These are phyloP conservation scores for Chrysemys picta DNA, from an alignment of 2,113 vertebrate species.

Conservation along the genomic window DNA sequence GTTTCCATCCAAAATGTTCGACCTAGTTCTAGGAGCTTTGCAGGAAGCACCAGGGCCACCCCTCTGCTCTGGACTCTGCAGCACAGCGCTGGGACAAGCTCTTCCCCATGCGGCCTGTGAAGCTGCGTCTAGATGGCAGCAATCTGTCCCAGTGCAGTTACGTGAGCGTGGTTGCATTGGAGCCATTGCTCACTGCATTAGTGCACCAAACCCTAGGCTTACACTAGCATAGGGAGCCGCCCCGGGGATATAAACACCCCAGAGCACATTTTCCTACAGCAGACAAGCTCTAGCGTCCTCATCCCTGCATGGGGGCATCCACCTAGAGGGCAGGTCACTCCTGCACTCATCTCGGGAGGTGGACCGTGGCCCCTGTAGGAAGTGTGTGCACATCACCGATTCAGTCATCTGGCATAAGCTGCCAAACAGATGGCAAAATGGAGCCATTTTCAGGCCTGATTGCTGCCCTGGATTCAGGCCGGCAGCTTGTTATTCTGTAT, in stretches of 20 bases:
- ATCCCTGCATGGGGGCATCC: no score
- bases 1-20: neutral
- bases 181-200: no score
- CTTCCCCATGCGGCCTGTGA: neutral
- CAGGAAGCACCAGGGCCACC: neutral
- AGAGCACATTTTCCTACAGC: neutral
- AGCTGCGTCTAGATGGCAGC: no score
- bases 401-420: neutral
- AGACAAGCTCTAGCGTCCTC: no score
- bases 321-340: no score
- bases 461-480: neutral
- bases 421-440: neutral
- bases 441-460: neutral
- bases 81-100: neutral
- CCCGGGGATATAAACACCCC: no score
- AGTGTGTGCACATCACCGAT: no score
- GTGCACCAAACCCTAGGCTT: neutral
- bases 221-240: no score
- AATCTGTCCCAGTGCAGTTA: neutral
- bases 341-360: no score
- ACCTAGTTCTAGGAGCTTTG: neutral
- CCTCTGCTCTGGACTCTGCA: neutral
- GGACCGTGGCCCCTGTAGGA: no score
- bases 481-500: neutral
- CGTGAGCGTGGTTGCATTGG: no score